phyloP scores from a whole-genome alignment of 2,888 invertebrate species.

The Rutpela maculata region DNA sequence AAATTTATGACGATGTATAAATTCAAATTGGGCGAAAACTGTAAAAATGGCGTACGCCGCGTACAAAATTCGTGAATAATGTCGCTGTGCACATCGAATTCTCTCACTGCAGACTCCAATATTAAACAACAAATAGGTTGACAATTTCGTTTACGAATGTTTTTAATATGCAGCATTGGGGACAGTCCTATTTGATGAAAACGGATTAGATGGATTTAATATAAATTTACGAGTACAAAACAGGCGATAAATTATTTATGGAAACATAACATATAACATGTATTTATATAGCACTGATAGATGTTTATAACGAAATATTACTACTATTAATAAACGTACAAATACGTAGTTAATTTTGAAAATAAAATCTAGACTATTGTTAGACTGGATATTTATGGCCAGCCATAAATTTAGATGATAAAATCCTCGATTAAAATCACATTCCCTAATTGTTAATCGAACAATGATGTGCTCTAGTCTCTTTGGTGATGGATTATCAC shows the following conservation, averaged over 20 bases:
- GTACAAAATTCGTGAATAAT: constrained; percentile 21
- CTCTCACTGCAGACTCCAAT: constrained; percentile 8
- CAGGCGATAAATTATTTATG: constrained; percentile 25
- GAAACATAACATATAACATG: constrained; percentile 11
- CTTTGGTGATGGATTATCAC: constrained; percentile 64
- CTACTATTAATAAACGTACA: constrained; percentile 25
- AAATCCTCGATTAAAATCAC: constrained; percentile 67
- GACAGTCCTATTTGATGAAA: constrained; percentile 29
- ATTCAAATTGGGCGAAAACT: not conserved
- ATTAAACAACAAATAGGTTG: constrained; percentile 30
- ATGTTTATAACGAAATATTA: constrained; percentile 28
- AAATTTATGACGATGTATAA: constrained; percentile 4
- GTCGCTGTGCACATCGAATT: constrained; percentile 1
- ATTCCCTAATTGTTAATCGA: constrained; percentile 69
- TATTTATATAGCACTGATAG: constrained; percentile 19
- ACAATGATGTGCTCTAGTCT: constrained; percentile 64
- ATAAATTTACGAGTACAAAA: constrained; percentile 32
- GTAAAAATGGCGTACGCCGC: constrained; percentile 18
- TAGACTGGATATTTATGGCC: constrained; percentile 24
- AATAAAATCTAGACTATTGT: constrained; percentile 33
- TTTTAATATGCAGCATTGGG: constrained; percentile 25
- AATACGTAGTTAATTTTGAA: constrained; percentile 13
- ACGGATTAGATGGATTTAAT: constrained; percentile 35
- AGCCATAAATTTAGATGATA: constrained; percentile 64
- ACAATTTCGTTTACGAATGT: constrained; percentile 33